A percentile compares a stretch with the other conserved stretches of the same genome.
phyloP scores from a whole-genome alignment of 2,888 invertebrate genomes.

The Ichneumoninae sp. region DNA sequence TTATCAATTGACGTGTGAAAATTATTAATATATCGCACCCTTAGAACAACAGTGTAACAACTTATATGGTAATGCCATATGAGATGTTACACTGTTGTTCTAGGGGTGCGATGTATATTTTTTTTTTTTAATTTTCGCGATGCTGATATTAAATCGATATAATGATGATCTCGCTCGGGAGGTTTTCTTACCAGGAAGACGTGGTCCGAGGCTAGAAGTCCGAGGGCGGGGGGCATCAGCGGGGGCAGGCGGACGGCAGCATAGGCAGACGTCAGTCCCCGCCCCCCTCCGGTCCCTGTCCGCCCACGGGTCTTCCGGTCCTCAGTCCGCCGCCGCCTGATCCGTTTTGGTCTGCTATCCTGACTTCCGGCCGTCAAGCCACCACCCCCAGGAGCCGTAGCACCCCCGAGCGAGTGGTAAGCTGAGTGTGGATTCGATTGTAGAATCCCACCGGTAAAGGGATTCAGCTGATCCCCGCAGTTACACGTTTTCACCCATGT shows the following conservation, averaged over 20 bases:
- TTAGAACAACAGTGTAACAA: no score
- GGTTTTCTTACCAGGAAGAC: slow-evolving; percentile 83
- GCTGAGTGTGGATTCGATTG: slow-evolving; percentile 59
- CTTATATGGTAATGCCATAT: no score
- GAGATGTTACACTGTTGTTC: no score
- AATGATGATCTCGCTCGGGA: slow-evolving; percentile 69
- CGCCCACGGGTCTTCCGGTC: slow-evolving; percentile 83
- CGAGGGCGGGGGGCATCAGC: slow-evolving; percentile 86
- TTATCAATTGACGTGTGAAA: background rate
- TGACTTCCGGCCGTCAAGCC: slow-evolving; percentile 66
- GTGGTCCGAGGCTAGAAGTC: slow-evolving; percentile 84
- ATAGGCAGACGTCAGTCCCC: slow-evolving; percentile 82
- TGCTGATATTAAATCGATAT: slow-evolving; percentile 19
- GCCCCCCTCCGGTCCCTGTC: slow-evolving; percentile 83
- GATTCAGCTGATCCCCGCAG: slow-evolving; percentile 79
- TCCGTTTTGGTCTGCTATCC: slow-evolving; percentile 78
- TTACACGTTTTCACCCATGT: slow-evolving; percentile 79
- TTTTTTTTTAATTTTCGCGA: background rate
- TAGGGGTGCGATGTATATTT: no score
- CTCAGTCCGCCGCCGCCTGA: slow-evolving; percentile 84
- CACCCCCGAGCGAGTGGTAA: slow-evolving; percentile 67
- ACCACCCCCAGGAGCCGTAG: slow-evolving; percentile 67
- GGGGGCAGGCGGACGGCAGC: slow-evolving; percentile 87
- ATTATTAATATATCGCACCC: no score
- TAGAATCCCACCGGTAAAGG: slow-evolving; percentile 70